Percentiles rank a stretch among this genome's conserved stretches.
Evolutionary conservation across 2,888 invertebrate genomes (phyloP).

Genomic region (Leptodirus hochenwartii): DNA sequence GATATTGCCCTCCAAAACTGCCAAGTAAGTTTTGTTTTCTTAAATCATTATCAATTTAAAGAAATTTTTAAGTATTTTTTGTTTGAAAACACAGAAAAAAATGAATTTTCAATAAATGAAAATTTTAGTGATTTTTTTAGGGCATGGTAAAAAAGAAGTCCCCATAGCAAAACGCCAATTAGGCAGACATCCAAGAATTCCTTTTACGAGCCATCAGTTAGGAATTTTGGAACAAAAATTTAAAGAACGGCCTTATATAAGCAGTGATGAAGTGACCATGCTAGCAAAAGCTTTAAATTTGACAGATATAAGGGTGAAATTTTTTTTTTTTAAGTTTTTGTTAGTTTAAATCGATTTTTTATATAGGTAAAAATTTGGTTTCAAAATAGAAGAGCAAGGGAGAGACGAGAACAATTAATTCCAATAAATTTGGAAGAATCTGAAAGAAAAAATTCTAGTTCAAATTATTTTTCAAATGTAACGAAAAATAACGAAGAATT

Average conservation of each 20-base stretch:
- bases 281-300: slow-evolving; percentile 43
- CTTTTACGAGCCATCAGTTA: slow-evolving; percentile 52
- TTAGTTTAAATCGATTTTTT: slow-evolving; percentile 4
- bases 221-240: slow-evolving; percentile 50
- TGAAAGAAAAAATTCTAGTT: too few species aligned
- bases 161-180: slow-evolving; percentile 36
- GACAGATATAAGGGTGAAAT: slow-evolving; percentile 48
- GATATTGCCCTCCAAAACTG: slow-evolving; percentile 53
- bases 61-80: slow-evolving; percentile 7
- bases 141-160: too few species aligned
- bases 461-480: too few species aligned
- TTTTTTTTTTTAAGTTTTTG: too few species aligned
- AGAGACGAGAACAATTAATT: slow-evolving; percentile 40
- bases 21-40: slow-evolving; percentile 34
- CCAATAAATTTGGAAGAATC: too few species aligned
- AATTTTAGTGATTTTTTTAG: too few species aligned
- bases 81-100: too few species aligned
- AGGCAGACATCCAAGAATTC: slow-evolving; percentile 50
- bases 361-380: slow-evolving; percentile 50
- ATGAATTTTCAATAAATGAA: too few species aligned
- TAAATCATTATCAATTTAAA: slow-evolving; percentile 6
- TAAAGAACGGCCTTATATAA: slow-evolving; percentile 45
- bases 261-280: slow-evolving; percentile 44
- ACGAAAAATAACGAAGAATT: too few species aligned
- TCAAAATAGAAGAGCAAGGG: slow-evolving; percentile 61